Base-by-base conservation (phyloP, 2,113 vertebrate genomes). In the Callorhinus ursinus region DNA sequence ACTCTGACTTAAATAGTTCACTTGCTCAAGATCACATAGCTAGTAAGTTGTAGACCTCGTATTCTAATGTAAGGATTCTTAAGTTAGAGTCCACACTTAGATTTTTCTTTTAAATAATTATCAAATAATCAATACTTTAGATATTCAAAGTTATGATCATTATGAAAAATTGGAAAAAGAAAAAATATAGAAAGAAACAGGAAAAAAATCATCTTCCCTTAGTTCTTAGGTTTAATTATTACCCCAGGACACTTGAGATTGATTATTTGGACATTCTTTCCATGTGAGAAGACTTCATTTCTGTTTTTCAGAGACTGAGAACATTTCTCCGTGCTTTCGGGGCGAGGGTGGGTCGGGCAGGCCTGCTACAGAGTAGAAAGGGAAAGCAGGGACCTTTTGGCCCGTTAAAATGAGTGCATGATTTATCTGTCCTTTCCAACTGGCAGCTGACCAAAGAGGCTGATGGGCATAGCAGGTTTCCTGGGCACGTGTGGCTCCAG, bases 391-490 rank as follows among this genome's bases (percentile, higher is more conserved):
- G 91, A 93, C 88, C 88, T 97, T 90, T 91, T 57, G 97, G 95
- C 72, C 67, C 11, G 6, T 97, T 96, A 95, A 97, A 98, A 97
- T 42, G 19, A 31, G 51, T 82, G 82, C 95, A 92, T 96, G 94
- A 97, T 96, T 96, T 95, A 49, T 95, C 59, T 81, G 18, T 84
- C 79, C 95, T 93, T 94, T 97, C 94, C 95, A 97, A 90, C 88
- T 98, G 97, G 95, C 74, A 0, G 26, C 33, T 69, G 36, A 59
- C 90, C 96, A 96, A 93, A 89, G 87, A 96, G 87, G 80, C 95
- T 97, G 94, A 97, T 94, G 96, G 96, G 95, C 97, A 95, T 91
- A 89, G 96, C 94, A 89, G 97, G 95, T 0, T 4, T 95, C 88
- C 28, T 4, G 71, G 88, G 39, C 51, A 81, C 97, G 76, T 80